These are phyloP conservation scores for Paraplagusia blochii DNA, from an alignment of 2,113 vertebrate species.

Conservation along the genomic window DNA sequence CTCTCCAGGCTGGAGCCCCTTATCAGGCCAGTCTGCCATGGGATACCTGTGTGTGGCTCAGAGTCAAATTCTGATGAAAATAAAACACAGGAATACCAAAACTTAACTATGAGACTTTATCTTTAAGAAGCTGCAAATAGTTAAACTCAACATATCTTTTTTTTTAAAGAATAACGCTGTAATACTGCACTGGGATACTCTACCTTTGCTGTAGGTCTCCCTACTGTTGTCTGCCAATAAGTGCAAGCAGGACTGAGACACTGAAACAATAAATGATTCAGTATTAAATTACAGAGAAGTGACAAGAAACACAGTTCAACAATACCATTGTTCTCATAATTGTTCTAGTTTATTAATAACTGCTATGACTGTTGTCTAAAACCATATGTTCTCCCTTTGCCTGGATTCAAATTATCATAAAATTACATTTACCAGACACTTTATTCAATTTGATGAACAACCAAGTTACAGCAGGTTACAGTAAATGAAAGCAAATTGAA, in stretches of 20 bases:
- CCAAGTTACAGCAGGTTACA: no score
- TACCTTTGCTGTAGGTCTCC: conserved; percentile 84
- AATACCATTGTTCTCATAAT: no score
- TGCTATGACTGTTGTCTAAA: no score
- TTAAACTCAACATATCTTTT: background rate
- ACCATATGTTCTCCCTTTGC: no score
- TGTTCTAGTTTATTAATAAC: no score
- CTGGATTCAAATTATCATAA: no score
- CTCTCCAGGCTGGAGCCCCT: conserved; percentile 84
- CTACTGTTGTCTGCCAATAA: conserved; percentile 84
- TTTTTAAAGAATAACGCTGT: no score
- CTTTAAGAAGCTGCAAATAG: background rate
- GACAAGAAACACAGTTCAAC: no score
- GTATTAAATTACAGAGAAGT: no score
- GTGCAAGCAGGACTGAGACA: conserved; percentile 87
- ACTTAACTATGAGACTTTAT: background rate
- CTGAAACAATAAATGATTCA: conserved; percentile 56
- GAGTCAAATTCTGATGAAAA: conserved; percentile 50
- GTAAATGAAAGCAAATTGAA: no score
- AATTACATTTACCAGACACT: no score
- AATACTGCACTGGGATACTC: background rate
- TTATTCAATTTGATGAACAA: no score
- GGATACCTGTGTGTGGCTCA: conserved; percentile 66
- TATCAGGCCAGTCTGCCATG: conserved; percentile 90
- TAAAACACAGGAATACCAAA: background rate